These are phyloP conservation scores for Parus major DNA, from an alignment of 2,113 vertebrate genomes.

Conservation along the genomic window DNA sequence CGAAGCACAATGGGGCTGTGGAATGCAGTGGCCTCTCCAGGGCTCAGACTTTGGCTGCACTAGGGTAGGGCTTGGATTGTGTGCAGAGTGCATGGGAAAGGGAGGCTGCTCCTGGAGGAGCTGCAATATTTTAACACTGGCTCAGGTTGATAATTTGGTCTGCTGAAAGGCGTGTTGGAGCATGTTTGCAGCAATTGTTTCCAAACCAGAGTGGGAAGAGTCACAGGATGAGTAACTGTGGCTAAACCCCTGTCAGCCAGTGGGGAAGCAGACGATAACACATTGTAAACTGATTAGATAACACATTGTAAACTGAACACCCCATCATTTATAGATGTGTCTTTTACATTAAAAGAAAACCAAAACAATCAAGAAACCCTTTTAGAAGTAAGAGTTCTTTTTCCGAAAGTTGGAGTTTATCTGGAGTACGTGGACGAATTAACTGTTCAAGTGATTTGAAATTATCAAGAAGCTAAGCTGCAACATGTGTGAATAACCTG, in stretches of 20 bases:
- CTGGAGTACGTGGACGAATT: neutral
- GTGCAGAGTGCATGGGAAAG: neutral
- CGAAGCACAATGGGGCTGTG: rapidly evolving
- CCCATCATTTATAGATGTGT: neutral
- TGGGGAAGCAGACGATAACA: neutral
- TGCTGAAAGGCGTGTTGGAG: neutral
- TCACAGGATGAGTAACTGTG: neutral
- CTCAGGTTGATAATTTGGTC: neutral
- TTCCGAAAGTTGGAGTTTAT: neutral
- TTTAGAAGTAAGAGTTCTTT: neutral
- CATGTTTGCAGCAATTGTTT: neutral
- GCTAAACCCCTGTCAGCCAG: neutral
- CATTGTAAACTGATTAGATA: neutral
- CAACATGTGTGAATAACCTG: neutral
- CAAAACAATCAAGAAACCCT: neutral
- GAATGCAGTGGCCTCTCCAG: neutral
- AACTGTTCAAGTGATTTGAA: neutral
- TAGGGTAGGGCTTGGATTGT: too few species aligned
- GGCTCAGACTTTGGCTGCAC: neutral
- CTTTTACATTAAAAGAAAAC: neutral
- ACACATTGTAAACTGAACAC: neutral
- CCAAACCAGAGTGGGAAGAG: neutral
- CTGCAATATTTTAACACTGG: neutral
- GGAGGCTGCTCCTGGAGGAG: neutral
- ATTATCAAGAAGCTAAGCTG: neutral